Conservation (phyloP, 2,888 invertebrate genomes). For the Dicycla oo region DNA sequence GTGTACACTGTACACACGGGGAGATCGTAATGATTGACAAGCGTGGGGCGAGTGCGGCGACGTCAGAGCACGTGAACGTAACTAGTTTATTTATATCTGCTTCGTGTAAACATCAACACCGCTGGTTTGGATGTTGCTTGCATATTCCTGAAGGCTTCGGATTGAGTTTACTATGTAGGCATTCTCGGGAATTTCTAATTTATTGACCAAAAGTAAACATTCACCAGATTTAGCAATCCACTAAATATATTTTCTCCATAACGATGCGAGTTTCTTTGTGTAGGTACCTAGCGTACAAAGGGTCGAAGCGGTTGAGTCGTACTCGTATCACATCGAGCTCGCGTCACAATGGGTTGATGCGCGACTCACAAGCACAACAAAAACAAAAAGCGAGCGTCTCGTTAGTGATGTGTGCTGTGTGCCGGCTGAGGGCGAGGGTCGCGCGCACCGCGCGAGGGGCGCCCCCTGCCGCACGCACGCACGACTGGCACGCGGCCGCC, state of each 20-base stretch:
- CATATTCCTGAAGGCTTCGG: not conserved
- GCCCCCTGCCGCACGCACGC: constrained; percentile 5
- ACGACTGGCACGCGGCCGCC: no score
- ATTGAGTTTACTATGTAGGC: not conserved
- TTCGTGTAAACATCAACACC: constrained; percentile 18
- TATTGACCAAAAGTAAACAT: not conserved
- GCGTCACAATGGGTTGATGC: not conserved
- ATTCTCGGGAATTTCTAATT: not conserved
- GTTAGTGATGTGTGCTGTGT: not conserved
- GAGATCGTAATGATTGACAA: constrained; percentile 7
- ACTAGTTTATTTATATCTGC: constrained; percentile 26
- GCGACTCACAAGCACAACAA: constrained; percentile 5
- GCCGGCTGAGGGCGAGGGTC: constrained; percentile 21
- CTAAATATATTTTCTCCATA: not conserved
- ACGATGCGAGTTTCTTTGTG: not conserved
- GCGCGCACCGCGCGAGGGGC: constrained; percentile 13
- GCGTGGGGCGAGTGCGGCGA: constrained; percentile 4
- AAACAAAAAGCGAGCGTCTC: constrained; percentile 30
- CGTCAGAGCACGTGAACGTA: constrained; percentile 10
- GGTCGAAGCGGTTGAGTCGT: not conserved
- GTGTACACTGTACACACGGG: not conserved
- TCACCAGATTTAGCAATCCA: not conserved
- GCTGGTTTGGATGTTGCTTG: not conserved
- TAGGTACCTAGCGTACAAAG: not conserved
- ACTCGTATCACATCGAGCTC: constrained; percentile 1